Base-by-base conservation (phyloP, 2,113 vertebrate species). In the Caranx ignobilis region DNA sequence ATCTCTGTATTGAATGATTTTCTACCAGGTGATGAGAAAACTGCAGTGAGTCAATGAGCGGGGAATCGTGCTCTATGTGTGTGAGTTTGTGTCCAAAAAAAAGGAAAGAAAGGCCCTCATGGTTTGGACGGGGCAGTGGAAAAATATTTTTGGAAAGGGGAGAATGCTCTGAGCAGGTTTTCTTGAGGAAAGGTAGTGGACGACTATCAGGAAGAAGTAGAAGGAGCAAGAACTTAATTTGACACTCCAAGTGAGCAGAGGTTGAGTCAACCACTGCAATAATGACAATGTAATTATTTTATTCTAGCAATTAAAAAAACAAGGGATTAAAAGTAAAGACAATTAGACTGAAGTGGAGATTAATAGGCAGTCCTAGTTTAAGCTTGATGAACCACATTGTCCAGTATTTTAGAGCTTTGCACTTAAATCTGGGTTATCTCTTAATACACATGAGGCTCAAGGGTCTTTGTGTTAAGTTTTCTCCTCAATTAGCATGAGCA, bases 81-180 rank as follows among this genome's bases (percentile, higher is more conserved):
- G 72, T 52, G 71, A n/a, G 48, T 71, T 71, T 77, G 62, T 70
- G 71, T 75, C 72, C 77, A 90, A 87, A 41, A 41, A 41, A 41
- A 41, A 41, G 11, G 11, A 41, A 41, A 93, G 91, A 90, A 88
- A 92, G 92, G 92, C 85, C 86, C 92, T 90, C 88, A 90, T 67
- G 90, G 94, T 92, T 91, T 94, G 93, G 92, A 95, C 52, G 88
- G 91, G 75, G 83, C 78, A 87, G 87, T 92, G 94, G 93, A 95
- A 94, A 94, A 93, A 92, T 88, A 87, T 92, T 92, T 91, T 81
- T 67, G 68, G 81, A 86, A 88, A 84, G 75, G 76, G 84, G 88
- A 93, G 90, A 93, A 85, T 77, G 74, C 85, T 79, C 76, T 19
- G 57, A 84, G 89, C 86, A 81, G 88, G 82, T 90, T 92, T 91